Evolutionary conservation across 2,113 vertebrate genomes (phyloP), one percentile per base, ranked within the genome.

Genomic region (Chroicocephalus ridibundus): DNA sequence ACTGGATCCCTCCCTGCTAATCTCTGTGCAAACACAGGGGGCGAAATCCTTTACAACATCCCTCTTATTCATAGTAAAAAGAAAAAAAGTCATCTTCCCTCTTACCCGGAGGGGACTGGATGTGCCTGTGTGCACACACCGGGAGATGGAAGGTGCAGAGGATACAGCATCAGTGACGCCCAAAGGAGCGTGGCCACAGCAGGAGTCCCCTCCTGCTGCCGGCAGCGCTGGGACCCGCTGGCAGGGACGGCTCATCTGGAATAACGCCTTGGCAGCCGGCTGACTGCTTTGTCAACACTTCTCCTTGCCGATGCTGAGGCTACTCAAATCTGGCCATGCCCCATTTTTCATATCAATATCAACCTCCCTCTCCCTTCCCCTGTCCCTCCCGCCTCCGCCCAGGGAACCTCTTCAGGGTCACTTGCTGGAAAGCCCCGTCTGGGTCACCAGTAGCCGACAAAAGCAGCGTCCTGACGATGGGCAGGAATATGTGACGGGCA

Each of bases 311-410:
- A 60, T 29, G 21, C 55, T 83, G 76, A 68, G 49, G 32, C 86
- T 81, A 20, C 82, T 93, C 46, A 66, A 54, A 94, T 38, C 72
- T 70, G 42, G 29, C 80, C n/a, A 86, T 94, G 85, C n/a, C 90
- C 60, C 42, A 34, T 44, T 96, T 91, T 93, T 86, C n/a, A n/a
- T 19, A 60, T 14, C 49, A 55, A 1, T 55, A 66, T 24, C 57
- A 55, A 20, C 20, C 10, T 51, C 5, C 2, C 25, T 49, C 32
- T 51, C 16, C 29, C 15, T 86, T 83, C 14, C 25, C 51, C 32
- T 82, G 36, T 68, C 26, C 51, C 55, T 38, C 6, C 40, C 65
- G 70, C 84, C 52, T 31, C n/a, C 1, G 4, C n/a, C 54, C 18
- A 36, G 25, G 29, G 24, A 52, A 27, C 0, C 2, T 4, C 4